Evolutionary conservation across 2,797 vertebrate species (phyloP).

Genomic region (Mico argentatus): DNA sequence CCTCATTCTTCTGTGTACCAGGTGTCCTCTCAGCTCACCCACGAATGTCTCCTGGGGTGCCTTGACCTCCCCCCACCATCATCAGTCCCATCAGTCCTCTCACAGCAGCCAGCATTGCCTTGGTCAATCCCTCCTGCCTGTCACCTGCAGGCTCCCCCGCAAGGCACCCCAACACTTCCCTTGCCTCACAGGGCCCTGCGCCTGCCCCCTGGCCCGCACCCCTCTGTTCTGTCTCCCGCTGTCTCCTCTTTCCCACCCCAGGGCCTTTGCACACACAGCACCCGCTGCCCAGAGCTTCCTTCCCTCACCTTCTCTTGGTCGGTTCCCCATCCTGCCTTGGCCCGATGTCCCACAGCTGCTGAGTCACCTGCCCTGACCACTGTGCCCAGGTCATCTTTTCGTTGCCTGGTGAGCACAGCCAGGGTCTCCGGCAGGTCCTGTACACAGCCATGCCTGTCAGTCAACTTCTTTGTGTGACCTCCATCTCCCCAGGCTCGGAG

Average conservation of each 20-base stretch:
- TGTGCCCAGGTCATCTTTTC: accelerated
- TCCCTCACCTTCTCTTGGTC: accelerated
- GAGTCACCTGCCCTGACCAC: not conserved
- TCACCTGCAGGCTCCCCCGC: not conserved
- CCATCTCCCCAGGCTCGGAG: not conserved
- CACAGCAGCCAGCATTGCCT: not conserved
- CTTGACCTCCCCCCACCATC: too few relatives aligned
- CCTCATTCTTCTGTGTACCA: not conserved
- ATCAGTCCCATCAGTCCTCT: accelerated
- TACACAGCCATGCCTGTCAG: accelerated
- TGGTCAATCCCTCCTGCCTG: accelerated
- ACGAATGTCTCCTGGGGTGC: accelerated
- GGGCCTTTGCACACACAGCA: not conserved
- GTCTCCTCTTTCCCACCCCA: not conserved
- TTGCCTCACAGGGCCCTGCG: not conserved
- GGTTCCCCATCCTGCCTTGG: not conserved
- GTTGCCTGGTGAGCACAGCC: accelerated
- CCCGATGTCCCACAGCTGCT: not conserved
- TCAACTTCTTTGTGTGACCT: accelerated
- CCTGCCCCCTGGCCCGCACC: accelerated
- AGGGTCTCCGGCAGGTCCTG: too few relatives aligned
- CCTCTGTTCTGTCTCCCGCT: accelerated
- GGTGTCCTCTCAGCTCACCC: not conserved
- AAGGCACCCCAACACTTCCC: too few relatives aligned
- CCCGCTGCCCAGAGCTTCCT: accelerated